Evolutionary conservation across 2,797 vertebrate species (phyloP).

Genomic region (Dendrocincla fuliginosa): DNA sequence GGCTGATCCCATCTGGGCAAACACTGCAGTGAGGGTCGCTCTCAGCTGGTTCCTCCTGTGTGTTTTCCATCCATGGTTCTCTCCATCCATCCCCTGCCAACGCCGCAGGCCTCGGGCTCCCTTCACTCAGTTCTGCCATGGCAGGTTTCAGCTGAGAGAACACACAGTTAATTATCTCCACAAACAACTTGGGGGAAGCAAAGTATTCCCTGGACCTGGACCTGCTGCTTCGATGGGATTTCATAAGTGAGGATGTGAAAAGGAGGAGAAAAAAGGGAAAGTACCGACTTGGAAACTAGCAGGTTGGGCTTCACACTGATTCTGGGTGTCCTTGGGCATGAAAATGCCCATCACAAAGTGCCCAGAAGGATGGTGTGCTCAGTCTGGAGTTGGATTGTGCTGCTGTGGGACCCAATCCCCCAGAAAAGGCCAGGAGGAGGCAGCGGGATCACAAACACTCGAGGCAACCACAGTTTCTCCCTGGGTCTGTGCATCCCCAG

Average conservation of each 20-base stretch:
- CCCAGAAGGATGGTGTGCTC: not conserved
- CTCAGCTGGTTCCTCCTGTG: not conserved
- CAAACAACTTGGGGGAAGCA: not conserved
- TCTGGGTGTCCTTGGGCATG: not conserved
- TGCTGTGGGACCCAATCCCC: not conserved
- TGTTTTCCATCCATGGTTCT: accelerated
- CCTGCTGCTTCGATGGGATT: not conserved
- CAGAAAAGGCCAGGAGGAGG: not conserved
- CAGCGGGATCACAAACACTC: no score
- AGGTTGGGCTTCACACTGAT: not conserved
- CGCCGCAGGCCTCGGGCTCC: accelerated
- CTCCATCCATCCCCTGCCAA: accelerated
- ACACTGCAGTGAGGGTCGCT: accelerated
- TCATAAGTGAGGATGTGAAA: not conserved
- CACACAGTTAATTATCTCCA: not conserved
- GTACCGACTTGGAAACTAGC: not conserved
- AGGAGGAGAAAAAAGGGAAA: accelerated
- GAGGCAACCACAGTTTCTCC: not conserved
- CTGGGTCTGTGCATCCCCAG: not conserved
- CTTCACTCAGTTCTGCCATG: accelerated
- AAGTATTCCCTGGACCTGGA: not conserved
- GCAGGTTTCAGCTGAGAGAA: not conserved
- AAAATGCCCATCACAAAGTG: not conserved
- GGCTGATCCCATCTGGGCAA: not conserved
- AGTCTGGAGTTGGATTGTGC: not conserved